Evolutionary conservation across 2,797 vertebrate species (phyloP).

Genomic region (Darevskia mixta): DNA sequence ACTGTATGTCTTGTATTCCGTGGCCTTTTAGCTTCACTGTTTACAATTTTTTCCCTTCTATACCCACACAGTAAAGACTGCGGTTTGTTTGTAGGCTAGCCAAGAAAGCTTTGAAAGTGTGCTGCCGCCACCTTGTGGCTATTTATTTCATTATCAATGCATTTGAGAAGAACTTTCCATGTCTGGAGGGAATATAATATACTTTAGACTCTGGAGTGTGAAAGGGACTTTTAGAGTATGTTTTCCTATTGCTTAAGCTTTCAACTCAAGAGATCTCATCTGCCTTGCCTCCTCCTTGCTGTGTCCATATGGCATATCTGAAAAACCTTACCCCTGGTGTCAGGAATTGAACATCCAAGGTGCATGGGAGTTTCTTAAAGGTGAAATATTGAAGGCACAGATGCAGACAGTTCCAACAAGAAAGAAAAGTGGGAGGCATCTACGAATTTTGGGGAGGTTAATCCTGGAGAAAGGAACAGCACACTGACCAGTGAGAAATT

Average conservation of each 20-base stretch:
- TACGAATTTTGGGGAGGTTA: no score
- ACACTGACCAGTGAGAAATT: no score
- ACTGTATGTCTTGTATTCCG: not conserved
- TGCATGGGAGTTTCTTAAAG: not conserved
- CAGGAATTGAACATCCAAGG: not conserved
- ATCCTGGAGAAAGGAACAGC: no score
- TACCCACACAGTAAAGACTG: not conserved
- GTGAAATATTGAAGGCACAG: no score
- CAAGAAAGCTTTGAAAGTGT: not conserved
- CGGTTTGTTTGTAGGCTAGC: not conserved
- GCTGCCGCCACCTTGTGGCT: constrained; percentile 10
- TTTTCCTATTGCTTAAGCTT: not conserved
- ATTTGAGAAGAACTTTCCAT: not conserved
- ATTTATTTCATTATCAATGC: not conserved
- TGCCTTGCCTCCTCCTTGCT: not conserved
- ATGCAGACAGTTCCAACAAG: no score
- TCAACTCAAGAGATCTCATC: no score
- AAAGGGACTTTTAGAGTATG: not conserved
- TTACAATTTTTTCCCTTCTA: not conserved
- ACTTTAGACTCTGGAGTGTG: not conserved
- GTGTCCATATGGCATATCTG: not conserved
- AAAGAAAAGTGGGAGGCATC: no score
- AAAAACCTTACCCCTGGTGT: not conserved
- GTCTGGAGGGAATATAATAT: not conserved
- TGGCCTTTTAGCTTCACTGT: not conserved